Percentiles rank a stretch among this genome's conserved stretches.
Evolutionary conservation across 2,888 invertebrate species (phyloP).

Genomic region (Dermolepida albohirtum): DNA sequence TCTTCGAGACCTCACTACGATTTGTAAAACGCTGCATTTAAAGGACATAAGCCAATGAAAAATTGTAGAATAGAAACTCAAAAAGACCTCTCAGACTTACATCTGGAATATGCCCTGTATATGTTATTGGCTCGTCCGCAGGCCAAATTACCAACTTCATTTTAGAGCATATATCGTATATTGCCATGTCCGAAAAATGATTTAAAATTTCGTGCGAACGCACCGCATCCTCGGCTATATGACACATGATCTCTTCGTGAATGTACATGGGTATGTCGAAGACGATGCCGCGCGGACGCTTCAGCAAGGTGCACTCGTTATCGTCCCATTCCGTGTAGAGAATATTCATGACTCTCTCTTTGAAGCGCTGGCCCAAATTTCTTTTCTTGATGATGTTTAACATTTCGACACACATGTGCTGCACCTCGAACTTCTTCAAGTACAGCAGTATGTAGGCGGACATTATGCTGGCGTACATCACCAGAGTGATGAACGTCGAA

Average conservation of each 20-base stretch:
- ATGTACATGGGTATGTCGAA: constrained; percentile 28
- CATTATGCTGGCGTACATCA: constrained; percentile 35
- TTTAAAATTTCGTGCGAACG: constrained; percentile 20
- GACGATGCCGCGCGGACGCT: constrained; percentile 8
- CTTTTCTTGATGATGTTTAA: constrained; percentile 9
- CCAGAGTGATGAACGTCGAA: constrained; percentile 13
- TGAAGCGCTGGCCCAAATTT: constrained; percentile 6
- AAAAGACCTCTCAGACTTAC: constrained; percentile 6
- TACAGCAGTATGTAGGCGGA: constrained; percentile 31
- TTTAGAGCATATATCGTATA: constrained; percentile 34
- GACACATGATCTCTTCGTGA: constrained; percentile 28
- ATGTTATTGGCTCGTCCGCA: constrained; percentile 32
- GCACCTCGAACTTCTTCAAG: constrained; percentile 27
- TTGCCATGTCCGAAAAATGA: constrained; percentile 28
- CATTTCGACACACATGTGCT: constrained; percentile 24
- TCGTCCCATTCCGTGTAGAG: constrained; percentile 37
- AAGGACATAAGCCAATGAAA: too few species aligned
- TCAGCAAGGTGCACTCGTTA: constrained; percentile 26
- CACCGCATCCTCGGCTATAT: constrained; percentile 13
- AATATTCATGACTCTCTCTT: constrained; percentile 24
- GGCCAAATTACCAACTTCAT: constrained; percentile 20
- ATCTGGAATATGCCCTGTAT: constrained; percentile 28
- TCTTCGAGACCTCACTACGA: too few species aligned
- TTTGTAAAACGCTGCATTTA: too few species aligned
- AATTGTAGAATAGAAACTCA: too few species aligned